These are phyloP conservation scores for Anser cygnoides DNA, from an alignment of 2,113 vertebrate species.

Conservation along the genomic window DNA sequence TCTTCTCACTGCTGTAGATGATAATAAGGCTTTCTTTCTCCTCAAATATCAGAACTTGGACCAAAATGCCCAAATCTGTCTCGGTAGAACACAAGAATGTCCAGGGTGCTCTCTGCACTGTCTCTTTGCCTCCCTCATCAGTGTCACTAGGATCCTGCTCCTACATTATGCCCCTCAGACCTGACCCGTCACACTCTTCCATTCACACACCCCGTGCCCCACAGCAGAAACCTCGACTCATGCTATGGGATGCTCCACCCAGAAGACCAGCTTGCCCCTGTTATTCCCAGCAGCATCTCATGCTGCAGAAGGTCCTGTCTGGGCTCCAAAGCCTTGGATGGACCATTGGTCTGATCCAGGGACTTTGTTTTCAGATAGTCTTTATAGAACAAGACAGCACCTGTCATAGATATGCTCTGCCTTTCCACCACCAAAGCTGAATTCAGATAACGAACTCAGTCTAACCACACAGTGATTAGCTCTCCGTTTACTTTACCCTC, in stretches of 20 bases:
- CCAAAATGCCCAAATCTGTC: not conserved
- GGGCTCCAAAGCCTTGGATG: not conserved
- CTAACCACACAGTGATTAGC: not conserved
- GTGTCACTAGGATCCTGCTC: not conserved
- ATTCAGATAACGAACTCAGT: not conserved
- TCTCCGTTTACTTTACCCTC: not conserved
- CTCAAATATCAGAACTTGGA: not conserved
- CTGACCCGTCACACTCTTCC: not conserved
- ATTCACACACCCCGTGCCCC: fast-evolving
- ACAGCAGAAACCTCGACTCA: not conserved
- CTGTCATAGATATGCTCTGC: not conserved
- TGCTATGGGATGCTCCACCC: not conserved
- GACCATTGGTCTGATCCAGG: not conserved
- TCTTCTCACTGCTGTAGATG: not conserved
- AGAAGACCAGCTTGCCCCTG: fast-evolving
- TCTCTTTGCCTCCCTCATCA: not conserved
- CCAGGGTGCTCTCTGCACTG: not conserved
- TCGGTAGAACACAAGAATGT: not conserved
- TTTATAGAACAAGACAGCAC: not conserved
- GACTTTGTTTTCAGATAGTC: not conserved
- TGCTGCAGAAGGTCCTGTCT: not conserved
- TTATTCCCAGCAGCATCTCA: not conserved
- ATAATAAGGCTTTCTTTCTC: not conserved
- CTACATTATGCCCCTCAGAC: not conserved
- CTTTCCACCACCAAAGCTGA: not conserved